Conservation (phyloP, 2,888 invertebrate species). For the Ceramica pisi region DNA sequence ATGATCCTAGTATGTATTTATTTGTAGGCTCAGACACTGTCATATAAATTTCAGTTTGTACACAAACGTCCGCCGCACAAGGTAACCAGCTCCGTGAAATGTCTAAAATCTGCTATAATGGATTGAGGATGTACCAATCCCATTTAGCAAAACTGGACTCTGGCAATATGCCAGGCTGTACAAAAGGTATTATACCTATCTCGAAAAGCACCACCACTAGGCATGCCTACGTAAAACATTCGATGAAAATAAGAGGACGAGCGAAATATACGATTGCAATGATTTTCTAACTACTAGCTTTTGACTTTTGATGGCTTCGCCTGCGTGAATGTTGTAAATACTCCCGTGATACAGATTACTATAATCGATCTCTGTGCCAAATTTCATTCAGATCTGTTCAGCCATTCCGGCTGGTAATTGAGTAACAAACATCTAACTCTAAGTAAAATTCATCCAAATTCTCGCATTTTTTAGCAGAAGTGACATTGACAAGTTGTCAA, state of each 20-base stretch:
- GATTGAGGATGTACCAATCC: conserved; percentile 45
- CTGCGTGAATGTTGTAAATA: too few species aligned
- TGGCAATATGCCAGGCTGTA: conserved; percentile 36
- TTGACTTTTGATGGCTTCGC: too few species aligned
- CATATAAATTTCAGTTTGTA: neutral
- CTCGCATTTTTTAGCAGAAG: too few species aligned
- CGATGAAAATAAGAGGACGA: neutral
- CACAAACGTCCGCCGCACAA: neutral
- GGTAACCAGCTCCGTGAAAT: neutral
- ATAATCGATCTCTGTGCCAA: too few species aligned
- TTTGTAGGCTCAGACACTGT: neutral
- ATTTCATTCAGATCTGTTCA: too few species aligned
- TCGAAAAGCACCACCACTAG: neutral
- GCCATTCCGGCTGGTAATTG: too few species aligned
- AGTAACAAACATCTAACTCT: too few species aligned
- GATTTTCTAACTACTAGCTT: neutral
- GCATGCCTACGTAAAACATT: neutral
- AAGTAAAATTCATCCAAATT: too few species aligned
- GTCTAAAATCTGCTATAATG: conserved; percentile 26
- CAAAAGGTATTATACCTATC: conserved; percentile 22
- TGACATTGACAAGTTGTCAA: neutral
- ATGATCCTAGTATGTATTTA: neutral
- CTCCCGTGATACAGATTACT: too few species aligned
- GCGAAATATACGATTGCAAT: neutral
- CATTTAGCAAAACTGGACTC: conserved; percentile 48